Base-by-base conservation (phyloP, 2,888 invertebrate genomes). In the Beris chalybata region DNA sequence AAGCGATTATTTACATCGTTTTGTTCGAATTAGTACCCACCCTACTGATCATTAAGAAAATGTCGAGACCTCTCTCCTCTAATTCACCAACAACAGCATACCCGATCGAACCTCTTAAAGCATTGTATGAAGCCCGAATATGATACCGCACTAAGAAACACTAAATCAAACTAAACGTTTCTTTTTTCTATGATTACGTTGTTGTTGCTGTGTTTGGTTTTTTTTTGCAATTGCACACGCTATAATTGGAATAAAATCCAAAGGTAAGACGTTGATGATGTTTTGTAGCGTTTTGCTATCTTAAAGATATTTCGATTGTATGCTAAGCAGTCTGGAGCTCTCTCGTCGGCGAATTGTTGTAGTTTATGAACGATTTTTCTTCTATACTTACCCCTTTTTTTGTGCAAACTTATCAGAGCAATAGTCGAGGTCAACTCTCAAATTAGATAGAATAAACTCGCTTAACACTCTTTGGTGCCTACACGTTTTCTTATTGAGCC, bases 161-260 rank as follows among this genome's bases (percentile, higher is more conserved):
- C 30, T 45, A 58, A 58, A 58, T 58, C 58, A 45, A 45, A 13
- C 45, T 47, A 45, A 58, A 58, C 47, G 58, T 58, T 56, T 29
- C 44, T 29, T 47, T 58, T 58, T 58, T 45, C 29, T 45, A 56
- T 38, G 12, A 43, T n/a, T n/a, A 31, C 9, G 31, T 11, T 12
- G 7, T 31, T 22, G 22, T 22, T 22, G 22, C 22, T 22, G 22
- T 22, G 22, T 1, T 22, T 22, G 22, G 22, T 22, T 54, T 54
- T 54, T 30, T 22, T n/a, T 6, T 54, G 31, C n/a, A 54, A 54
- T 54, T 54, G 30, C 54, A 54, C 30, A 54, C 54, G 5, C 5
- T 52, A 52, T 29, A 52, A 11, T 52, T 29, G 29, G 15, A 15
- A 15, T 54, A 31, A 30, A 22, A n/a, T 48, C 54, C 54, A 11